Evolutionary conservation across 1,140 invertebrate species (phyloP).

Genomic region (Acarapis woodi): DNA sequence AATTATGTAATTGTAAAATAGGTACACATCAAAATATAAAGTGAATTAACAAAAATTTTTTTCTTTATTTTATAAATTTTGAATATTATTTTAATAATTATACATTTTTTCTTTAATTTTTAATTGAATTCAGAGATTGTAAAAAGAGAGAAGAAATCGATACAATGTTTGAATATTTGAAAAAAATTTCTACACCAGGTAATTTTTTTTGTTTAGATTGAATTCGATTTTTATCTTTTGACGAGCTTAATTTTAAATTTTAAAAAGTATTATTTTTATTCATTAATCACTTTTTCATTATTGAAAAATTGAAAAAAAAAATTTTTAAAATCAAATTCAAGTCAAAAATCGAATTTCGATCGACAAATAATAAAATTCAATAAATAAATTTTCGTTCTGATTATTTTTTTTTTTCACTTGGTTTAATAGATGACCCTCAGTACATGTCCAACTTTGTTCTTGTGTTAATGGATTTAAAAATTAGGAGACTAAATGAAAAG

Average conservation of each 20-base stretch:
- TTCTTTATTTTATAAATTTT: not conserved
- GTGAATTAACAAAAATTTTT: not conserved
- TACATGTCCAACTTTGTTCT: slow-evolving; percentile 8
- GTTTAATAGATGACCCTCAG: not conserved
- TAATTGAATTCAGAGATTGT: slow-evolving; percentile 9
- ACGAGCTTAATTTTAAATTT: too few species aligned
- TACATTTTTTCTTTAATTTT: not conserved
- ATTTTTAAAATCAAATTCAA: not conserved
- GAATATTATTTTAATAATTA: not conserved
- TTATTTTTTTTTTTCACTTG: too few species aligned
- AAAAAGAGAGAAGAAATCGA: slow-evolving; percentile 9
- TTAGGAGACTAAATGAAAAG: slow-evolving; percentile 4
- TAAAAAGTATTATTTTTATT: too few species aligned
- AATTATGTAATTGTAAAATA: not conserved
- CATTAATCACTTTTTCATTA: too few species aligned
- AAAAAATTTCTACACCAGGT: slow-evolving; percentile 8
- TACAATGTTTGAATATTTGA: slow-evolving; percentile 10
- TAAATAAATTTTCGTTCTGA: too few species aligned
- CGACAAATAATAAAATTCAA: too few species aligned
- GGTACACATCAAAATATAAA: not conserved
- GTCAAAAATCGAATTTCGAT: not conserved
- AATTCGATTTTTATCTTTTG: too few species aligned
- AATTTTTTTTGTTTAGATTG: too few species aligned
- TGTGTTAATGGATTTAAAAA: slow-evolving; percentile 12
- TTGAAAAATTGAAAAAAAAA: not conserved